phyloP scores from a whole-genome alignment of 2,113 vertebrate species.

The Recurvirostra avosetta region DNA sequence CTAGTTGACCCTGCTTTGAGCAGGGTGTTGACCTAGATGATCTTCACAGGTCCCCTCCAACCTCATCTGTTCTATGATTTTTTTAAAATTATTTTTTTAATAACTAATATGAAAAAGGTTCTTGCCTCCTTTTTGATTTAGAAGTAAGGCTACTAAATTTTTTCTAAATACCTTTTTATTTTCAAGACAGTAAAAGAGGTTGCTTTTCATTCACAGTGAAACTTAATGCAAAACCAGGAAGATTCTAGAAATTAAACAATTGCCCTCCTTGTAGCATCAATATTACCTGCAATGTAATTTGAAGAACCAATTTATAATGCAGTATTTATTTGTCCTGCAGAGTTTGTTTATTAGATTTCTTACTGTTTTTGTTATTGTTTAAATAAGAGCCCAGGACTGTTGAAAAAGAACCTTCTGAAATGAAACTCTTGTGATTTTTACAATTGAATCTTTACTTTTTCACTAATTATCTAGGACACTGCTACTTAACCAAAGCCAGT shows the following conservation, averaged over 20 bases:
- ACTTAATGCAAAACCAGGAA: background rate
- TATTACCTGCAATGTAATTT: background rate
- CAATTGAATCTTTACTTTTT: slow-evolving; percentile 16
- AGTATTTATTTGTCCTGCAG: background rate
- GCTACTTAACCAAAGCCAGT: slow-evolving; percentile 23
- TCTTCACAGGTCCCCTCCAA: background rate
- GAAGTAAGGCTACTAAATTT: background rate
- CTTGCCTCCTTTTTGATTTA: background rate
- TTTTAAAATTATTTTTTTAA: background rate
- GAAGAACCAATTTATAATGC: background rate
- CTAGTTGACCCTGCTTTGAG: background rate
- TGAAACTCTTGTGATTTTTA: background rate
- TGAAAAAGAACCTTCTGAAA: background rate
- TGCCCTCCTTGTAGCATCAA: background rate
- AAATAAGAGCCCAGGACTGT: background rate
- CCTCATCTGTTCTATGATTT: background rate
- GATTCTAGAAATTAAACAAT: background rate
- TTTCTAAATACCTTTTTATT: background rate
- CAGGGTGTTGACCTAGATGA: background rate
- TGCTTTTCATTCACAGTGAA: background rate
- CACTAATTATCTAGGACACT: slow-evolving; percentile 17
- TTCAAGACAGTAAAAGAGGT: background rate
- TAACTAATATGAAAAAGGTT: background rate
- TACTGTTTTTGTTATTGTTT: background rate
- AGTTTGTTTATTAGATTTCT: background rate